Base-by-base conservation (phyloP, 2,888 invertebrate genomes). In the Xylocampa areola region DNA sequence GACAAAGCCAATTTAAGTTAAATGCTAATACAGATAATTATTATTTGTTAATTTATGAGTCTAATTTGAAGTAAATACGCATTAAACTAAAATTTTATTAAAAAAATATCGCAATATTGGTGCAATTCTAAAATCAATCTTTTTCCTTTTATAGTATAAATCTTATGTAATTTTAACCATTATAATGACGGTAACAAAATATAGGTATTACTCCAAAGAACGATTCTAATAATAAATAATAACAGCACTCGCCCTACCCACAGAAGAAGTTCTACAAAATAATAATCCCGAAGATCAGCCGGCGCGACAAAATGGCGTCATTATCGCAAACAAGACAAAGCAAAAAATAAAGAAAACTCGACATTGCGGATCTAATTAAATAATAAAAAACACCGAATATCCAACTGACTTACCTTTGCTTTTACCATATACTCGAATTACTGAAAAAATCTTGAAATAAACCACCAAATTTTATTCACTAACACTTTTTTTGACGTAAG, bases 221-320 rank as follows among this genome's bases (percentile, higher is more conserved):
- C 37, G 52, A 57, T 53, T 76, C 68, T 71, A 72, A 58, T 73
- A 76, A 67, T 76, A 77, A 75, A 75, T 73, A 71, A 75, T 73
- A 77, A 77, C 75, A 73, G 62, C 72, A 77, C 62, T 64, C 72
- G 74, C 75, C 70, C 82, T 83, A 83, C 75, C 78, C 76, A 77
- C 78, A 78, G 81, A 77, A 82, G 74, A 80, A 81, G 79, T 58
- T 60, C 70, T 60, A 79, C 71, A 87, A 89, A 89, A 88, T 88
- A 88, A 83, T 87, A 89, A 86, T 86, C 88, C 85, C 61, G 77
- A 79, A 61, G 88, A 94, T 94, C 93, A 94, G 94, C 94, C 94
- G 94, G 94, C 92, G 92, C 91, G 84, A 94, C 94, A 94, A 94
- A 92, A 94, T 94, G 94, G 94, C 94, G 94, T 94, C 94, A 92